A percentile compares a stretch with the other conserved stretches of the same genome.
phyloP scores from a whole-genome alignment of 2,888 invertebrate species.

The Dryadula phaetusa region DNA sequence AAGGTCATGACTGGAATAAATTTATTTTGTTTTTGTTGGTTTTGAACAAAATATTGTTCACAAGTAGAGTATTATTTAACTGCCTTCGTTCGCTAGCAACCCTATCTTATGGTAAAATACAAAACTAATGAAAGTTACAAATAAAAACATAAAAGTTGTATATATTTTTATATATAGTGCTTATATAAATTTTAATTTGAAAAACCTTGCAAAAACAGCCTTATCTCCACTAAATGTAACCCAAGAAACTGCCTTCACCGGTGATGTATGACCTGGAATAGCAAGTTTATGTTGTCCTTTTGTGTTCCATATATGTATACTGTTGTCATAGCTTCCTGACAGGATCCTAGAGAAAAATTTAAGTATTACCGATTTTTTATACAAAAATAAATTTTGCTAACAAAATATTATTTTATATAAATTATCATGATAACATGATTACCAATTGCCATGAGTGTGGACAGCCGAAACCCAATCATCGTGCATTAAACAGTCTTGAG shows the following conservation, averaged over 20 bases:
- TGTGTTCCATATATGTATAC: slow-evolving; percentile 94
- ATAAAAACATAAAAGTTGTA: too few relatives aligned
- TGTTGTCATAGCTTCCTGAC: slow-evolving; percentile 97
- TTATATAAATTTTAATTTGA: too few relatives aligned
- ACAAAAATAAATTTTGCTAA: too few relatives aligned
- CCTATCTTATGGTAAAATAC: too few relatives aligned
- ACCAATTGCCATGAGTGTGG: slow-evolving; percentile 88
- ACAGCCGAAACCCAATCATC: slow-evolving; percentile 99
- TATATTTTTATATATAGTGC: too few relatives aligned
- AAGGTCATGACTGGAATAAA: too few relatives aligned
- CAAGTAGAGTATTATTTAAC: too few relatives aligned
- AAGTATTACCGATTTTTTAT: too few relatives aligned
- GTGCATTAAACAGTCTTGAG: slow-evolving; percentile 95
- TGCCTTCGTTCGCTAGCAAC: too few relatives aligned
- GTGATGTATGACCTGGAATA: slow-evolving; percentile 93
- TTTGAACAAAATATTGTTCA: too few relatives aligned
- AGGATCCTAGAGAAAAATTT: slow-evolving; percentile 91
- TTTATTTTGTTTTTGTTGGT: too few relatives aligned
- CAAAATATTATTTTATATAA: background rate
- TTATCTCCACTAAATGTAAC: slow-evolving; percentile 87
- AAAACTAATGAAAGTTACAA: too few relatives aligned
- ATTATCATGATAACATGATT: slow-evolving; percentile 15
- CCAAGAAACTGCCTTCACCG: slow-evolving; percentile 96
- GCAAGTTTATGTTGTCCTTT: slow-evolving; percentile 93
- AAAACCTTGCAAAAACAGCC: slow-evolving; percentile 88